Conservation (phyloP, 2,113 vertebrate genomes). For the Oceanites oceanicus region DNA sequence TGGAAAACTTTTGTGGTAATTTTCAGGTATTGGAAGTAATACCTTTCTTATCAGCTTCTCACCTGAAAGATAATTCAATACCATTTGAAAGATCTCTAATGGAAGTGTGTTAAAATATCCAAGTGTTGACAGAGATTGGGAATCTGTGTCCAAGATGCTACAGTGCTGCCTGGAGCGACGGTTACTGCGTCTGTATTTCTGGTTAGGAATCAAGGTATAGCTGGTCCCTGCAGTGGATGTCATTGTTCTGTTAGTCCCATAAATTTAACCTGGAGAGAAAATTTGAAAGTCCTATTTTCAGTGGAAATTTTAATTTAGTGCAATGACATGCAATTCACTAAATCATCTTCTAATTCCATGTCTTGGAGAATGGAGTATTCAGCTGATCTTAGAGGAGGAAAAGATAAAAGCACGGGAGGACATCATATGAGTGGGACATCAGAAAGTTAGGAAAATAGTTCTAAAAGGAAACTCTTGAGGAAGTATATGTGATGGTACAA, state of each 20-base stretch:
- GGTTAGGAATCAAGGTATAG: constrained; percentile 19
- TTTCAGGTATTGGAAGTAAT: background rate
- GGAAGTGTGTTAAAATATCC: constrained; percentile 79
- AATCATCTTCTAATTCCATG: background rate
- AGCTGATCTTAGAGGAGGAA: background rate
- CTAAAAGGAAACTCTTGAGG: background rate
- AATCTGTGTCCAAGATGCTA: background rate
- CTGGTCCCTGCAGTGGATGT: constrained; percentile 10
- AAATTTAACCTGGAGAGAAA: constrained; percentile 19
- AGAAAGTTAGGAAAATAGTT: background rate
- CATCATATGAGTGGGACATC: too few relatives aligned
- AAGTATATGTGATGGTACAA: background rate
- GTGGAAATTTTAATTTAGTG: background rate
- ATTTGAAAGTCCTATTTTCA: background rate
- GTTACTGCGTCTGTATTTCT: constrained; percentile 37
- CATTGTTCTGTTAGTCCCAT: constrained; percentile 12
- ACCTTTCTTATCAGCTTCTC: background rate
- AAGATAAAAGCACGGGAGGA: background rate
- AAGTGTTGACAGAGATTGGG: constrained; percentile 42
- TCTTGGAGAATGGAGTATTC: background rate
- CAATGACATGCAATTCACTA: background rate
- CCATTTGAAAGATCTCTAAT: constrained; percentile 83
- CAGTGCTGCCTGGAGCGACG: background rate
- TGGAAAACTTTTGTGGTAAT: background rate
- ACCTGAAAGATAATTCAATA: constrained; percentile 82